Conservation (phyloP, 2,113 vertebrate species). For the Taurulus bubalis region DNA sequence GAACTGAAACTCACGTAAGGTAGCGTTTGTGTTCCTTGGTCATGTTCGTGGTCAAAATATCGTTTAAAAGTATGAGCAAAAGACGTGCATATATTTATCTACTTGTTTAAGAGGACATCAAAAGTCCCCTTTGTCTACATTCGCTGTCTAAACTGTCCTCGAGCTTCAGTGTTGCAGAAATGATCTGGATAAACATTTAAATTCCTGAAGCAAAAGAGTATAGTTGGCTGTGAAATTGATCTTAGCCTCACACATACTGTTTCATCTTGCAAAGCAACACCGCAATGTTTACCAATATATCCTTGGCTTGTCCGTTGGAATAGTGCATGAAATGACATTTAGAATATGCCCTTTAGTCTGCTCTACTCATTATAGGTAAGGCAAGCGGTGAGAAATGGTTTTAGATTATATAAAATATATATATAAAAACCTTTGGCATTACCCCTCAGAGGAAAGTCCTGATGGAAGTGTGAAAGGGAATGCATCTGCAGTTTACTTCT, state of each 20-base stretch:
- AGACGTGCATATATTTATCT: neutral
- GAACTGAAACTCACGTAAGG: neutral
- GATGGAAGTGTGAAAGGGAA: conserved; percentile 9
- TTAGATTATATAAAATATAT: conserved; percentile 58
- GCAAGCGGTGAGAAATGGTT: conserved; percentile 43
- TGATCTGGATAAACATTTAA: conserved; percentile 36
- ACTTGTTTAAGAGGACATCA: neutral
- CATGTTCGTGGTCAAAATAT: neutral
- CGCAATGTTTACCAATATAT: conserved; percentile 59
- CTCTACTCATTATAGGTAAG: conserved; percentile 62
- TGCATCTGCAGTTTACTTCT: neutral
- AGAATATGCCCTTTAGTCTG: conserved; percentile 65
- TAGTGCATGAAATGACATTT: conserved; percentile 72
- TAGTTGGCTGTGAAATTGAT: conserved; percentile 58
- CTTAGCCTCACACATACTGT: conserved; percentile 42
- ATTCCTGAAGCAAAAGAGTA: conserved; percentile 55
- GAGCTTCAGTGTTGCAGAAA: conserved; percentile 13
- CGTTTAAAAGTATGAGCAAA: neutral
- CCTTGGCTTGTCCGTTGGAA: conserved; percentile 61
- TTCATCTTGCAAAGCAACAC: conserved; percentile 58
- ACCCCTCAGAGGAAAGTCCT: neutral
- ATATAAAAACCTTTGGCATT: conserved; percentile 26
- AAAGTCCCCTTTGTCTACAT: neutral
- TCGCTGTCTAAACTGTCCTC: neutral
- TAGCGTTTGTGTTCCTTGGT: neutral